A percentile compares a stretch with the other conserved stretches of the same genome.
These are phyloP conservation scores for Folsomia manolachei DNA, from an alignment of 2,888 invertebrate genomes.

Conservation along the genomic window DNA sequence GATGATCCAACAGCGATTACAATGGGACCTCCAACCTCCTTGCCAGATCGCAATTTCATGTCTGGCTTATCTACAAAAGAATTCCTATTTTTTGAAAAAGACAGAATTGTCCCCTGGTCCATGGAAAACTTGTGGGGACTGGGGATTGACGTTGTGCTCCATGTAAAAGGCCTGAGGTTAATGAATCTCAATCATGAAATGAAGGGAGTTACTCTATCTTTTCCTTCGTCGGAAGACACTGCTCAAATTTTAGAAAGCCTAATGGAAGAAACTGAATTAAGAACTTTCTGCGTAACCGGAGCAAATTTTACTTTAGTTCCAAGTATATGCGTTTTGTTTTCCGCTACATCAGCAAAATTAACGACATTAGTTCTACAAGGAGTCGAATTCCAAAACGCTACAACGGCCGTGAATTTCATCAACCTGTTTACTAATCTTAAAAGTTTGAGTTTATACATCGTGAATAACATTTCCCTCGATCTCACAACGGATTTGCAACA, in stretches of 20 bases:
- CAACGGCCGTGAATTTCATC: background rate
- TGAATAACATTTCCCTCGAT: background rate
- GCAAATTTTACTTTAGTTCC: background rate
- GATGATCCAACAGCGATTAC: background rate
- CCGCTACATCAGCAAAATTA: background rate
- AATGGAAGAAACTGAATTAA: background rate
- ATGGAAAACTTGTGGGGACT: background rate
- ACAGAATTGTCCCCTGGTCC: background rate
- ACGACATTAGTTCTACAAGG: background rate
- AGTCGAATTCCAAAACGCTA: background rate
- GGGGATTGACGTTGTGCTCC: background rate
- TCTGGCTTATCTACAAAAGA: background rate
- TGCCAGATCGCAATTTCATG: conserved; percentile 4
- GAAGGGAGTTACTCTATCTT: conserved; percentile 5
- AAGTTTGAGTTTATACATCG: conserved; percentile 1
- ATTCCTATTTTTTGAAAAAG: conserved; percentile 15
- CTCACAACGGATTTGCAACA: background rate
- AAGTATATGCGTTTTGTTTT: background rate
- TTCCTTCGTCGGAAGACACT: background rate
- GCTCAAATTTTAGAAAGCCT: background rate
- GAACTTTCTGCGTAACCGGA: background rate
- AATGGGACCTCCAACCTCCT: background rate
- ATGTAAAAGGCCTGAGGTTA: conserved; percentile 9
- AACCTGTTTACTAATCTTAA: conserved; percentile 1
- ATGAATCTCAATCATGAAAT: background rate